phyloP scores from a whole-genome alignment of 1,140 invertebrate genomes.

The Pentalonia nigronervosa region DNA sequence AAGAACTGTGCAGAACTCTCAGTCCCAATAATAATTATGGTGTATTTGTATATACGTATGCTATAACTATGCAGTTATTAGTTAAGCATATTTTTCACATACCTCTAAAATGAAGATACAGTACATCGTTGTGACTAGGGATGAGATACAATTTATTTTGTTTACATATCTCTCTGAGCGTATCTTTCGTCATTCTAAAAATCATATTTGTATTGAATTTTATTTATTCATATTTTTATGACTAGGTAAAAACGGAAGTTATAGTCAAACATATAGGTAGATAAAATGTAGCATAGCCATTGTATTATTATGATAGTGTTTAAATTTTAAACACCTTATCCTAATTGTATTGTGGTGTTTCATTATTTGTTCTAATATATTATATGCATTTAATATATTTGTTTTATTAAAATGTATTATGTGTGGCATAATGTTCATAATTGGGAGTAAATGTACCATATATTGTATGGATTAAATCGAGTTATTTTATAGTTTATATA shows the following conservation, averaged over 20 bases:
- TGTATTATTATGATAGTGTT: neutral
- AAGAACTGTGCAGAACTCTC: neutral
- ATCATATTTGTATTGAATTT: neutral
- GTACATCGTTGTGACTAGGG: constrained; percentile 88
- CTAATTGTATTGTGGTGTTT: neutral
- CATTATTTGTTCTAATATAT: neutral
- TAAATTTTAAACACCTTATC: neutral
- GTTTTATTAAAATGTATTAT: neutral
- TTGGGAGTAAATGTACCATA: too few species aligned
- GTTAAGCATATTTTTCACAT: constrained; percentile 60
- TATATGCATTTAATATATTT: neutral
- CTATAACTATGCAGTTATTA: neutral
- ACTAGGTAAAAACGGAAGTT: neutral
- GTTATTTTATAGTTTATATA: too few species aligned
- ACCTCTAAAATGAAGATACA: constrained; percentile 95
- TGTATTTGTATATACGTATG: neutral
- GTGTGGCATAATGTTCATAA: too few species aligned
- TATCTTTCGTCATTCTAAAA: constrained; percentile 66
- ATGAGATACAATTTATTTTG: constrained; percentile 86
- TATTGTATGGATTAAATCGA: too few species aligned
- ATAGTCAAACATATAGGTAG: too few species aligned
- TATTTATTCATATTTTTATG: neutral
- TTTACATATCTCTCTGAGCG: constrained; percentile 81
- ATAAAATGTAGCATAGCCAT: too few species aligned
- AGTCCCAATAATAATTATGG: neutral